Conservation (phyloP, 1,140 invertebrate genomes). For the Saxidomus purpurata region DNA sequence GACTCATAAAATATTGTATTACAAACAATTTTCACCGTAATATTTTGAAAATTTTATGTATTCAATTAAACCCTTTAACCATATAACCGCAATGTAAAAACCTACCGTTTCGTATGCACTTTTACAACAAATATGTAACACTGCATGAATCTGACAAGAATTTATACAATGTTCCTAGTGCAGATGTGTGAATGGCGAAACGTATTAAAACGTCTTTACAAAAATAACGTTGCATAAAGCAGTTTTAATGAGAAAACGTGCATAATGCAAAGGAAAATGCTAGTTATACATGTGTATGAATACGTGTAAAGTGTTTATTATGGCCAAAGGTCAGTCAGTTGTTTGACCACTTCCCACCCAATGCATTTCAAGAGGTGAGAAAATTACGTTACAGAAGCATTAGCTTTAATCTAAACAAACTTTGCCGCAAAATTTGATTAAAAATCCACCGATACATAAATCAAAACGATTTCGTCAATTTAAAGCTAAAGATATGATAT, state of each 20-base stretch:
- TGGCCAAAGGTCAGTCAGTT: constrained; percentile 19
- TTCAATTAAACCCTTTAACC: neutral
- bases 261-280: too few species aligned
- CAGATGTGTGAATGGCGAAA: too few species aligned
- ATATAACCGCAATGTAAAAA: neutral
- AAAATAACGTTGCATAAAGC: too few species aligned
- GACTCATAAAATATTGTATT: constrained; percentile 12
- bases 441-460: constrained; percentile 18
- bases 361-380: constrained; percentile 28
- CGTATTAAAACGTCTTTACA: too few species aligned
- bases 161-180: too few species aligned
- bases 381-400: constrained; percentile 34
- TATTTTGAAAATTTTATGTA: neutral
- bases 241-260: too few species aligned
- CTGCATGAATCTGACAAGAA: too few species aligned
- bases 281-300: too few species aligned
- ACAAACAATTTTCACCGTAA: constrained; percentile 9
- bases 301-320: neutral
- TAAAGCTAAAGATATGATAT: constrained; percentile 33
- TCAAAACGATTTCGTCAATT: constrained; percentile 31
- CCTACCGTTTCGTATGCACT: too few species aligned
- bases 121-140: too few species aligned
- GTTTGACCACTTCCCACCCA: constrained; percentile 27
- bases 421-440: constrained; percentile 33
- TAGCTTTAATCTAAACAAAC: constrained; percentile 52